These are phyloP conservation scores for Cephus runcator DNA, from an alignment of 2,888 invertebrate species.

Conservation along the genomic window DNA sequence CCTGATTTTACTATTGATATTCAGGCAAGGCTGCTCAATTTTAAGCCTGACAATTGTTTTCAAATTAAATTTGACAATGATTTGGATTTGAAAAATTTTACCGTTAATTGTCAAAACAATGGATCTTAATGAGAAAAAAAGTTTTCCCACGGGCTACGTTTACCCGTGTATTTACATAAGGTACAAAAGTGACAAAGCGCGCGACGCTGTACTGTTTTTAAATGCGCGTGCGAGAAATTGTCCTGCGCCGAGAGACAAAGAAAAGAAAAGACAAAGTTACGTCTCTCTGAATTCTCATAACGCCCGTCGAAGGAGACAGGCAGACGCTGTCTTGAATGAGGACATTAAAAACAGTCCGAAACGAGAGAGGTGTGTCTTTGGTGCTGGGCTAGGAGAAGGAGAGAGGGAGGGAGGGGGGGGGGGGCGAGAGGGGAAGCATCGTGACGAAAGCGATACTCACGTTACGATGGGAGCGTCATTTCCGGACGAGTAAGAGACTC, in stretches of 20 bases:
- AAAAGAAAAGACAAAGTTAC: too few relatives aligned
- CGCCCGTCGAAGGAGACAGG: background rate
- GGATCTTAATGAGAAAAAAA: too few relatives aligned
- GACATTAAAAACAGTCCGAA: constrained; percentile 16
- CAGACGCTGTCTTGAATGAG: background rate
- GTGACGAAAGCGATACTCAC: too few relatives aligned
- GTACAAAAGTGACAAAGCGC: background rate
- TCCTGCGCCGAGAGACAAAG: background rate
- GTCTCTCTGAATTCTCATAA: background rate
- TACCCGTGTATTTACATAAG: background rate
- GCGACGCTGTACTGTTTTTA: too few relatives aligned
- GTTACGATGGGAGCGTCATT: constrained; percentile 13
- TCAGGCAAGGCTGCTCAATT: too few relatives aligned
- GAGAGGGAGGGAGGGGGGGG: background rate
- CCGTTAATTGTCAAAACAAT: too few relatives aligned
- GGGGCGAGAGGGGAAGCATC: background rate
- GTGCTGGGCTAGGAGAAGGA: background rate
- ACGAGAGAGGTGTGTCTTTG: constrained; percentile 13
- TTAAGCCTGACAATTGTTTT: too few relatives aligned
- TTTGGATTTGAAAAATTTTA: too few relatives aligned
- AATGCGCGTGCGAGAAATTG: background rate
- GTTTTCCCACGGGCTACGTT: too few relatives aligned
- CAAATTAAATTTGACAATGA: too few relatives aligned
- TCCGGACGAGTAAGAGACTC: constrained; percentile 6
- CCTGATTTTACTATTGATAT: too few relatives aligned